A percentile compares a stretch with the other conserved stretches of the same genome.
Evolutionary conservation across 1,140 invertebrate species (phyloP).

Genomic region (Mercenaria mercenaria): DNA sequence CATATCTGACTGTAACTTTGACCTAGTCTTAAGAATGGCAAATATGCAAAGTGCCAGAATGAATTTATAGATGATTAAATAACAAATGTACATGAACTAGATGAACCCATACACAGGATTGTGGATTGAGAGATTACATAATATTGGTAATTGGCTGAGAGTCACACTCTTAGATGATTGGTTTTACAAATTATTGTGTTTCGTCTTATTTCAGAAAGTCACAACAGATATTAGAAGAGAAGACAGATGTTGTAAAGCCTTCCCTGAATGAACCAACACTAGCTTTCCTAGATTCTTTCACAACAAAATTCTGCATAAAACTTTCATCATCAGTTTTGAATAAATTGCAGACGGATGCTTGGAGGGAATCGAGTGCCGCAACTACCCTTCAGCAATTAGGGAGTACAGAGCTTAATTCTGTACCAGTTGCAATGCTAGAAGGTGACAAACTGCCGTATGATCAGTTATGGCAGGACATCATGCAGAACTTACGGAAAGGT

Average conservation of each 20-base stretch:
- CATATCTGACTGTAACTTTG: too few relatives aligned
- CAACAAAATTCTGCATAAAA: constrained; percentile 62
- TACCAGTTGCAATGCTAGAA: constrained; percentile 43
- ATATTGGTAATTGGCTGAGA: too few relatives aligned
- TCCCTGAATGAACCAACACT: neutral
- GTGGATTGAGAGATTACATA: too few relatives aligned
- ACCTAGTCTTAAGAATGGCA: too few relatives aligned
- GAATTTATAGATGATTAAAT: too few relatives aligned
- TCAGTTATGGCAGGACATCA: constrained; percentile 68
- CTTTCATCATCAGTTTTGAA: constrained; percentile 35
- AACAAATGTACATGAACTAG: too few relatives aligned
- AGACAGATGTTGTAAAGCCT: neutral
- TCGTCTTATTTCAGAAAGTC: neutral
- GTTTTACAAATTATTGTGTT: too few relatives aligned
- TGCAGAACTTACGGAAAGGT: constrained; percentile 68
- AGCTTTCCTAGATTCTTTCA: constrained; percentile 43
- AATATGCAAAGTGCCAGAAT: too few relatives aligned
- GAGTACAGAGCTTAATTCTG: neutral
- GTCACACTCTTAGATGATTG: too few relatives aligned
- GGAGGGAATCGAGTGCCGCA: neutral
- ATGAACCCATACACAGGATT: too few relatives aligned
- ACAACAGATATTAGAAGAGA: neutral
- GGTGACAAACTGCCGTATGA: constrained; percentile 68
- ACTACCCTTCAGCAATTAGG: neutral
- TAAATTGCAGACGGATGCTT: neutral